These are phyloP conservation scores for Hetaerina americana DNA, from an alignment of 1,140 invertebrate species.

Conservation along the genomic window DNA sequence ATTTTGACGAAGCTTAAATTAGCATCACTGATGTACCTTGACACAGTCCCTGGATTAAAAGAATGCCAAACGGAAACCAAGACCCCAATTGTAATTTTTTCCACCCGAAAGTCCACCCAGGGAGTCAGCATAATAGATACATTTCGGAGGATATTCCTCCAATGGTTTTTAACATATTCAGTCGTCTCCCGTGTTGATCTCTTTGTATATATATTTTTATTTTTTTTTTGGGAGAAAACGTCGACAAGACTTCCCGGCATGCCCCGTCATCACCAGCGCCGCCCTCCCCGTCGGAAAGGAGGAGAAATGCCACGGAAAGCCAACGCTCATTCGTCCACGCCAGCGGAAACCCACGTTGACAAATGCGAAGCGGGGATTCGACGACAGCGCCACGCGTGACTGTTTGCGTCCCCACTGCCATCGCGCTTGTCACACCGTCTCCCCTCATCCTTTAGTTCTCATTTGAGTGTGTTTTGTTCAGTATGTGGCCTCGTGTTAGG, in stretches of 20 bases:
- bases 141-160: neutral
- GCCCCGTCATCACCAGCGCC: neutral
- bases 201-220: too few species aligned
- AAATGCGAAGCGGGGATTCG: neutral
- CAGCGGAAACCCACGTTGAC: neutral
- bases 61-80: too few species aligned
- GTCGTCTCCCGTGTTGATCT: neutral
- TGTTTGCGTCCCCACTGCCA: neutral
- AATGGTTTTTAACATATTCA: neutral
- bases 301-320: neutral
- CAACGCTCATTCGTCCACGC: neutral
- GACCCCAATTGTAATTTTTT: neutral
- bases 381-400: neutral
- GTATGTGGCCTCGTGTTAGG: neutral
- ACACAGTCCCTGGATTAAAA: too few species aligned
- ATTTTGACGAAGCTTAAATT: too few species aligned
- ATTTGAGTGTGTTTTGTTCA: neutral
- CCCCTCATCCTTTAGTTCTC: neutral
- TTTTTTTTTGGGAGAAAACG: neutral
- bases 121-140: neutral
- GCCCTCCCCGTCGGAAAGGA: neutral
- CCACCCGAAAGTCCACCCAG: neutral
- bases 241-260: neutral
- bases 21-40: too few species aligned
- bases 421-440: neutral